These are phyloP conservation scores for Tauraco erythrolophus DNA, from an alignment of 2,113 vertebrate genomes.

Conservation along the genomic window DNA sequence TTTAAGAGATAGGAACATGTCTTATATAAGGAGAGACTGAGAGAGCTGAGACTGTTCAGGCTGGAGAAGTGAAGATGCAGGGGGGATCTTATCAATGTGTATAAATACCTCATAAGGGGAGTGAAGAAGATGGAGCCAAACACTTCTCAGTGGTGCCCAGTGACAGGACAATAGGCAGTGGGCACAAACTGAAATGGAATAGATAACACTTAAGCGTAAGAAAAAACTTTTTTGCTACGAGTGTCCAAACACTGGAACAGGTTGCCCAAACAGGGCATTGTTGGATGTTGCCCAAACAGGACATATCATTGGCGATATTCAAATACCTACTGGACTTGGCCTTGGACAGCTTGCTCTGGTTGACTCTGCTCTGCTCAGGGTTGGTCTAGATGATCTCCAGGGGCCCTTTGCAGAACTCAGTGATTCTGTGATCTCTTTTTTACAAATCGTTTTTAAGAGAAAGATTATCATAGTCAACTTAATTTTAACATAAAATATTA, in stretches of 20 bases:
- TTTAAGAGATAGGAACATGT: neutral
- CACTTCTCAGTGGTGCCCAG: neutral
- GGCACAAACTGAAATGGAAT: neutral
- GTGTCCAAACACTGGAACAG: neutral
- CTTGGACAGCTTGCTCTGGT: neutral
- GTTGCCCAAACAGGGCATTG: neutral
- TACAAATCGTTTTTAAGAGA: neutral
- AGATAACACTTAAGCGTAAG: neutral
- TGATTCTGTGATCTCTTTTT: neutral
- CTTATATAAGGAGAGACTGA: neutral
- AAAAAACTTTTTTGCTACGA: neutral
- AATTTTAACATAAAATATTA: neutral
- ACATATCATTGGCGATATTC: neutral
- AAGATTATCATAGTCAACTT: neutral
- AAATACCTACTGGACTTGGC: neutral
- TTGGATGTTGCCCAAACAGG: too few species aligned
- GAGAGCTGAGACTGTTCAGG: neutral
- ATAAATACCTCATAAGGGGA: neutral
- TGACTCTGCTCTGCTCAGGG: neutral
- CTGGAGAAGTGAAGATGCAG: neutral
- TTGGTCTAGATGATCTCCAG: neutral
- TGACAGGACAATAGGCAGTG: neutral
- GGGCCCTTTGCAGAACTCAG: accelerated
- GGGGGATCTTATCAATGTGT: neutral
- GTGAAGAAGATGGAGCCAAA: neutral